Conservation (phyloP, 2,888 invertebrate species). For the Nemapogon koenigi region DNA sequence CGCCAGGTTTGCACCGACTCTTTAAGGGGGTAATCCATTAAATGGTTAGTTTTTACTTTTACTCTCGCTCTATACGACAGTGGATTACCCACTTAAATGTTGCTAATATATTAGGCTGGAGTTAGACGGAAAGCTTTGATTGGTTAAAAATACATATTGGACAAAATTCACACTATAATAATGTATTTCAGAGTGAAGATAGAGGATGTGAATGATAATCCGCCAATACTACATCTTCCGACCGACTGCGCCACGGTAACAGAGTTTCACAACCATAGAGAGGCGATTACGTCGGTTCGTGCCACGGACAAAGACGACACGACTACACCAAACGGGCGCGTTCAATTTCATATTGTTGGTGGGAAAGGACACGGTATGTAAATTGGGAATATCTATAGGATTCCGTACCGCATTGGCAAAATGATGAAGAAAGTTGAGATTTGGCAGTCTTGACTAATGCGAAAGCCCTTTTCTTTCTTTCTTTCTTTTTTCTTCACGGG, state of each 20-base stretch:
- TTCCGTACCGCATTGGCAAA: not conserved
- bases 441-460: too few species aligned
- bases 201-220: constrained; percentile 86
- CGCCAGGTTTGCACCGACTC: too few species aligned
- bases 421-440: not conserved
- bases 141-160: not conserved
- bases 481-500: too few species aligned
- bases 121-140: not conserved
- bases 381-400: not conserved
- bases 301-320: constrained; percentile 88
- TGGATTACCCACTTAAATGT: too few species aligned
- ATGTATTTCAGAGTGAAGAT: constrained; percentile 69
- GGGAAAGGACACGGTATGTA: constrained; percentile 74
- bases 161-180: not conserved
- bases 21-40: too few species aligned
- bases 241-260: constrained; percentile 79
- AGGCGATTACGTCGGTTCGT: constrained; percentile 75
- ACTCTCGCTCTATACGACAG: too few species aligned
- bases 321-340: constrained; percentile 78
- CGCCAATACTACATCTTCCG: constrained; percentile 75
- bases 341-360: constrained; percentile 71
- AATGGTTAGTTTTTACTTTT: too few species aligned
- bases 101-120: too few species aligned
- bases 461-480: too few species aligned
- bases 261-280: constrained; percentile 86